Percentiles rank a stretch among this genome's conserved stretches.
Evolutionary conservation across 2,797 vertebrate genomes (phyloP).

Genomic region (Alca torda): DNA sequence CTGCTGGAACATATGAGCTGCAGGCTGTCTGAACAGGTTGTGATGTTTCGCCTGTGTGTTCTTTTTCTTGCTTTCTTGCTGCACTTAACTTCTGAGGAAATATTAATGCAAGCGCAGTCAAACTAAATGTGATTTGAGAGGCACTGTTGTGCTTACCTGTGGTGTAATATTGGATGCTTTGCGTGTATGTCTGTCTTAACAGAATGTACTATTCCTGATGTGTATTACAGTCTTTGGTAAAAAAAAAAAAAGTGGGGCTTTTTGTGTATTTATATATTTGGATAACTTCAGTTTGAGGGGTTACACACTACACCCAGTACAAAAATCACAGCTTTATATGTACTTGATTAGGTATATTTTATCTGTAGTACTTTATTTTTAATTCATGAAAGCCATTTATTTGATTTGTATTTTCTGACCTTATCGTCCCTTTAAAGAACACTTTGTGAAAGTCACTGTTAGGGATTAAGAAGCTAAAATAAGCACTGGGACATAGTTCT

Average conservation of each 20-base stretch:
- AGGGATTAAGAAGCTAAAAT: constrained; percentile 39
- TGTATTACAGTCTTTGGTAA: not conserved
- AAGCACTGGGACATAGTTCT: constrained; percentile 5
- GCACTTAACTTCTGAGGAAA: not conserved
- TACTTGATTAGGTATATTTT: constrained; percentile 14
- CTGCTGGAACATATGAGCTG: not conserved
- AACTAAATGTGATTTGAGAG: not conserved
- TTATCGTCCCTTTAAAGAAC: constrained; percentile 19
- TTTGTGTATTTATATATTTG: not conserved
- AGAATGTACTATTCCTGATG: not conserved
- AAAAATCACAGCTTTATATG: not conserved
- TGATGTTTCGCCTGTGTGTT: not conserved
- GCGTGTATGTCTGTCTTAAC: not conserved
- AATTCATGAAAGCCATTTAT: constrained; percentile 45
- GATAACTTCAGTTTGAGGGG: not conserved
- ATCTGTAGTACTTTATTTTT: constrained; percentile 21
- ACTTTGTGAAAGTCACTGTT: constrained; percentile 32
- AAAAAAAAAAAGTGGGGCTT: not conserved
- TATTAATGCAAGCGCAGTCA: not conserved
- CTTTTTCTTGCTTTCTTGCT: not conserved
- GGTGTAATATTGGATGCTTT: not conserved
- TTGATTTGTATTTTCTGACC: constrained; percentile 33
- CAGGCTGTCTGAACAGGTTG: not conserved
- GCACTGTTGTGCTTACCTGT: not conserved
- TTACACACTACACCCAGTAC: not conserved